Evolutionary conservation across 2,797 vertebrate species (phyloP).

Genomic region (Valencia hispanica): DNA sequence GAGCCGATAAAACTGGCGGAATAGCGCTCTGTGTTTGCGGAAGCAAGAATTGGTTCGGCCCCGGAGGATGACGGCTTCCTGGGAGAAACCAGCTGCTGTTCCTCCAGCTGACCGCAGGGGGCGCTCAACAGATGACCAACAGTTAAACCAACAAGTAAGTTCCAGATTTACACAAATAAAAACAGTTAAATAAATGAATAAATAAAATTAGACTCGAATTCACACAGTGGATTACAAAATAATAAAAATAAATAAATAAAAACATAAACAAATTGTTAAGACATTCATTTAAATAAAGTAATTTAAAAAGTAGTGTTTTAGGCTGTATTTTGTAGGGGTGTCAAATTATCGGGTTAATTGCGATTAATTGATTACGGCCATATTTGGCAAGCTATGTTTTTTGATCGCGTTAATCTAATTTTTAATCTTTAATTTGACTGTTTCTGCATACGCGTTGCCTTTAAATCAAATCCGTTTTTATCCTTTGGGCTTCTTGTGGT

Average conservation of each 20-base stretch:
- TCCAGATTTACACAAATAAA: not conserved
- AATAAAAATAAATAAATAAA: not conserved
- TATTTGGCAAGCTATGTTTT: too few species aligned
- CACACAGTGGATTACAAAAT: not conserved
- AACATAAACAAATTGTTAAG: not conserved
- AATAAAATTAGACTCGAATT: not conserved
- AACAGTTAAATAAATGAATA: not conserved
- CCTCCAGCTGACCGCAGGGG: not conserved
- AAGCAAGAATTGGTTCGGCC: slow-evolving; percentile 76
- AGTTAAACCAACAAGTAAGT: not conserved
- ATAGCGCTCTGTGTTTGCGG: slow-evolving; percentile 73
- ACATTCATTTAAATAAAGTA: not conserved
- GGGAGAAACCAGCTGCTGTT: not conserved
- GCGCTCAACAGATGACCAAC: not conserved
- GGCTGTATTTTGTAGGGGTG: too few species aligned
- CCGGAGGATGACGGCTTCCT: slow-evolving; percentile 71
- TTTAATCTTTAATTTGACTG: too few species aligned
- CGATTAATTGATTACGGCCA: too few species aligned
- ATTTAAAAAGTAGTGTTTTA: too few species aligned
- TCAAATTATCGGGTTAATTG: too few species aligned
- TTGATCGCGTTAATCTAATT: too few species aligned
- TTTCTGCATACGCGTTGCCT: too few species aligned
- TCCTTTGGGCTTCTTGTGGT: too few species aligned
- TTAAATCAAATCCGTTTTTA: too few species aligned
- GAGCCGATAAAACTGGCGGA: slow-evolving; percentile 53